Percentiles rank a stretch among this genome's conserved stretches.
Evolutionary conservation across 2,113 vertebrate genomes (phyloP).

Genomic region (Laticauda laticaudata): DNA sequence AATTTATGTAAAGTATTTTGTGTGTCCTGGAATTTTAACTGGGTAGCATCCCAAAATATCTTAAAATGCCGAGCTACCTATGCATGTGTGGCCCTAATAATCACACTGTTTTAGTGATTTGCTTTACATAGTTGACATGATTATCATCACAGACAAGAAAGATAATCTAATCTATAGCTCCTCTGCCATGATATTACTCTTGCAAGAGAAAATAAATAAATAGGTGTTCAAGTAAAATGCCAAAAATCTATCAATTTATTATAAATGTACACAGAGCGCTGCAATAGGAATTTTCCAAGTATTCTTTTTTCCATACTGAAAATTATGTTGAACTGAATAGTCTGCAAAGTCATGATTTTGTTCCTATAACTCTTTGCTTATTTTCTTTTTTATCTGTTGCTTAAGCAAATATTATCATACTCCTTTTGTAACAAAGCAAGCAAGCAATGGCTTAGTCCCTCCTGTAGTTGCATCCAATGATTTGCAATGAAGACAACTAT

Average conservation of each 20-base stretch:
- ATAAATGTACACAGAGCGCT: conserved; percentile 36
- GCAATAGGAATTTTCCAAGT: conserved; percentile 41
- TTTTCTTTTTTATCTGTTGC: conserved; percentile 7
- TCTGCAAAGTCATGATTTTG: conserved; percentile 12
- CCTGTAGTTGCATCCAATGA: background rate
- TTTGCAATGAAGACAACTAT: conserved; percentile 23
- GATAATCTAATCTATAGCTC: conserved; percentile 23
- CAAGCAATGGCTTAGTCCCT: background rate
- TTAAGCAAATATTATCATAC: background rate
- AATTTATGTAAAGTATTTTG: background rate
- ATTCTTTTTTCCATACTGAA: conserved; percentile 6
- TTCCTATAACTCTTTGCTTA: background rate
- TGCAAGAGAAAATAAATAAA: conserved; percentile 31
- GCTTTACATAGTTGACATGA: background rate
- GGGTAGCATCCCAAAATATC: background rate
- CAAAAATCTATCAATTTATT: conserved; percentile 50
- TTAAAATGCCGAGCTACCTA: background rate
- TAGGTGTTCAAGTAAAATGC: conserved; percentile 16
- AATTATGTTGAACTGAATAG: conserved; percentile 14
- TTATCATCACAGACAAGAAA: conserved; percentile 51
- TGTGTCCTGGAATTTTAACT: background rate
- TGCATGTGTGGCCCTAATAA: background rate
- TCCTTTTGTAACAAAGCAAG: background rate
- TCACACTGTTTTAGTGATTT: background rate
- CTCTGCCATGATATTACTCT: conserved; percentile 39